Evolutionary conservation across 2,797 vertebrate species (phyloP), one percentile per base, ranked within the genome.

Genomic region (Crypturellus tataupa): DNA sequence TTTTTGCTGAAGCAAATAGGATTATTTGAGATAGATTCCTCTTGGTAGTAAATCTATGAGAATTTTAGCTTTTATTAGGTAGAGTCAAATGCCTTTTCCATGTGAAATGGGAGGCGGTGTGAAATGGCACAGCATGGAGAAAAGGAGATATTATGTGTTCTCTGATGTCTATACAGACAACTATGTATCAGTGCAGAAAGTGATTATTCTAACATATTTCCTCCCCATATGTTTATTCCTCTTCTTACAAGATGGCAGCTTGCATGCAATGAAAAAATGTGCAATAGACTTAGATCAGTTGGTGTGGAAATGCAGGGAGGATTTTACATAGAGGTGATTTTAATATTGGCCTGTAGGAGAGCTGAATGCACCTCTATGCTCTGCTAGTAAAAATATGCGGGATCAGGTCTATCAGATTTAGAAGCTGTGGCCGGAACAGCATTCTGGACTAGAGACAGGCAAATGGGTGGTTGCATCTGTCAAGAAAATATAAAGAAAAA

Each of bases 141-240:
- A 83, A 95, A 89, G 80, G 93, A 60, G 93, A 86, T 95, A 76
- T 93, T 87, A 62, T 96, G 87, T 96, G 95, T 95, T 95, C 94
- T 96, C 88, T 84, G 90, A 67, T 96, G 95, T 96, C 95, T 96
- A 91, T 90, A 84, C 83, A 96, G 96, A 90, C 95, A 95, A 93
- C 59, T 89, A 94, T 93, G 90, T 87, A 94, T 67, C 91, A 33
- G 90, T 91, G 91, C 90, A 95, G 94, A 94, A 80, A 95, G 93
- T 90, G 95, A 96, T 96, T 96, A 90, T 96, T 95, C 91, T 93
- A 95, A 94, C 95, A 96, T 95, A 96, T 96, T 96, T 95, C 64
- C 2, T 67, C 91, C 83, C 95, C 95, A 96, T 96, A 96, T 96
- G 95, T 94, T 96, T 95, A 96, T 94, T 93, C 93, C 88, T 94